phyloP scores from a whole-genome alignment of 1,140 invertebrate genomes.

The Drosophila equinoxialis region DNA sequence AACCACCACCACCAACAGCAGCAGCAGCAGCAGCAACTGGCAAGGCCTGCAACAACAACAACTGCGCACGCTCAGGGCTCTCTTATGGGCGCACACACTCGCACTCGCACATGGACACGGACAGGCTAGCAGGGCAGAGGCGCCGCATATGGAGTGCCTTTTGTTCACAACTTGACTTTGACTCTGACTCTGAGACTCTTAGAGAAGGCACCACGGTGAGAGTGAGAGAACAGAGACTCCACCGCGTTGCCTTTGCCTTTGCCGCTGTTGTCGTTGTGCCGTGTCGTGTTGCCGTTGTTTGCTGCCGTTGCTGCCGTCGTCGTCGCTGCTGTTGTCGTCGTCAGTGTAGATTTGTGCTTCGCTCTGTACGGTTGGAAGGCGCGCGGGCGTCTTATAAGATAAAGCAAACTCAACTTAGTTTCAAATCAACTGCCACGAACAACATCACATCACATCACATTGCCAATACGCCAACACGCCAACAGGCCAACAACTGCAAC shows the following conservation, averaged over 20 bases:
- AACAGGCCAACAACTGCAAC: slow-evolving; percentile 10
- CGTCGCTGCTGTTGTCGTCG: slow-evolving; percentile 52
- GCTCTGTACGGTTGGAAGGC: slow-evolving; percentile 73
- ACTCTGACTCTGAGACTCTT: slow-evolving; percentile 33
- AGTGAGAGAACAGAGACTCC: slow-evolving; percentile 63
- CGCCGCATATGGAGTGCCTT: slow-evolving; percentile 47
- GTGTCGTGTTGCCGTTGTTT: slow-evolving; percentile 17
- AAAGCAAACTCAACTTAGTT: slow-evolving; percentile 10
- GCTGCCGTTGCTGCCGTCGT: slow-evolving; percentile 29
- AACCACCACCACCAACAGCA: slow-evolving; percentile 37
- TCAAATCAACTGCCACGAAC: slow-evolving; percentile 21
- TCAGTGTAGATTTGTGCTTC: slow-evolving; percentile 82
- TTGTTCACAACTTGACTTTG: slow-evolving; percentile 69
- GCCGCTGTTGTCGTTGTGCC: slow-evolving; percentile 9
- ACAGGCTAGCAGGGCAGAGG: slow-evolving; percentile 39
- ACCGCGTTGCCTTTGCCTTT: slow-evolving; percentile 35
- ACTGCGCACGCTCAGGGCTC: slow-evolving; percentile 43
- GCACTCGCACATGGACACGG: slow-evolving; percentile 39
- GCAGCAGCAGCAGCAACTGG: slow-evolving; percentile 19
- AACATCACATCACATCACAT: slow-evolving; percentile 16
- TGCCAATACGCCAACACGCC: no score
- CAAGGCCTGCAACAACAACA: slow-evolving; percentile 16
- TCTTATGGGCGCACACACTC: slow-evolving; percentile 21
- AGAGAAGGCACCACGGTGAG: slow-evolving; percentile 16
- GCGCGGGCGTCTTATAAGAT: slow-evolving; percentile 58